Evolutionary conservation across 1,140 invertebrate species (phyloP), one percentile per base, ranked within the genome.

Genomic region (Notospermus geniculatus): DNA sequence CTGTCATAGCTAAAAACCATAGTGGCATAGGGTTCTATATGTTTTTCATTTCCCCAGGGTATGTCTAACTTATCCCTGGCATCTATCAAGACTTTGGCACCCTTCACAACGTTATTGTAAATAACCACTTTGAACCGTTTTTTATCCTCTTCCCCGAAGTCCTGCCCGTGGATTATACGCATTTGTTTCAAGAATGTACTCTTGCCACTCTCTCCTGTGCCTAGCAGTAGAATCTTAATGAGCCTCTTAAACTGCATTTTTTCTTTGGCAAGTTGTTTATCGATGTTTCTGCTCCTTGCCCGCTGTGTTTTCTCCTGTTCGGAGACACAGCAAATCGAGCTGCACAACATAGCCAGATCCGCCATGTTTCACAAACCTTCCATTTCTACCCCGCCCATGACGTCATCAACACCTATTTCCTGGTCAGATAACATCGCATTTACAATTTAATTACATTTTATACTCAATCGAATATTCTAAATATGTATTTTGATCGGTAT

Each of bases 101-200:
- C 94, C 83, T 90, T 90, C 64, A 97, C 87, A 75, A 95, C 89
- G 83, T 96, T 96, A 82, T 92, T 90, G 81, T 95, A 95, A 81
- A 96, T 93, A 66, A 91, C 88, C 80, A 89, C 87, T 81, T 79
- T 90, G 80, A 90, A 97, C 74, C 95, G 92, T 68, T 87, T 88
- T 64, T 95, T 83, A 74, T 92, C 91, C 65, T 91, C 89, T 64
- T 95, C 91, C 76, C 72, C 76, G 63, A 97, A 97, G 78, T 92
- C 91, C 65, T 93, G 87, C 66, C 93, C 93, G 81, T 98, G 95
- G 79, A 98, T 98, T 76, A 98, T 98, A 78, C 91, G 88, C 95
- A 98, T 98, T 86, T 98, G 96, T 85, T 98, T 98, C 62, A 98
- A 87, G 84, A 98, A 97, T 72, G 96, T 98, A 69, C 93, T 93